These are phyloP conservation scores for Panzeria rudis DNA, from an alignment of 2,888 invertebrate genomes.

Conservation along the genomic window DNA sequence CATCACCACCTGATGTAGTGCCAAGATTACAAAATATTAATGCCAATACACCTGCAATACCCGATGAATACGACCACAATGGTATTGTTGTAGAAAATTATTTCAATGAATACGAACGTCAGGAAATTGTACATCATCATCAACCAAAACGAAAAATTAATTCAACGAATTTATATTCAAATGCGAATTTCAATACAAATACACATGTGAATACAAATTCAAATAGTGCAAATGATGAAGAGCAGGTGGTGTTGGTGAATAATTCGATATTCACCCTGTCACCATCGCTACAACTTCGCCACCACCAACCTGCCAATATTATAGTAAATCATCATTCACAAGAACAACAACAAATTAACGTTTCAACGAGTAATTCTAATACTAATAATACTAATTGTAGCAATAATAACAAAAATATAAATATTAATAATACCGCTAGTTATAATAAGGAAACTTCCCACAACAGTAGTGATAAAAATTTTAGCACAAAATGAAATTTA, in stretches of 20 bases:
- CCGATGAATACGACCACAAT: constrained; percentile 71
- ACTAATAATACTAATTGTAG: constrained; percentile 72
- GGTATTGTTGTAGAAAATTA: constrained; percentile 82
- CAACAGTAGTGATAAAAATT: constrained; percentile 63
- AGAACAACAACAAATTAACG: constrained; percentile 65
- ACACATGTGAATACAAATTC: constrained; percentile 70
- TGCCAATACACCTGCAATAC: constrained; percentile 48
- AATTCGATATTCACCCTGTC: constrained; percentile 51
- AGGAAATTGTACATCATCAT: constrained; percentile 82
- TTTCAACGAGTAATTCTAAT: constrained; percentile 73
- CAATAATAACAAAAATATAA: constrained; percentile 71
- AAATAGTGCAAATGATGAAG: constrained; percentile 20
- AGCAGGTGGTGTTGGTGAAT: constrained; percentile 31
- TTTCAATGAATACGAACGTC: constrained; percentile 83
- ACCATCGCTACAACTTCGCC: constrained; percentile 17
- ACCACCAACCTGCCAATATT: constrained; percentile 17
- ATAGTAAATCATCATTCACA: constrained; percentile 40
- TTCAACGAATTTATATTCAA: constrained; percentile 41
- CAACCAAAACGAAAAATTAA: constrained; percentile 70
- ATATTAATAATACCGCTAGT: constrained; percentile 70
- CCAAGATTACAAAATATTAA: constrained; percentile 80
- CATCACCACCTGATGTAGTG: constrained; percentile 82
- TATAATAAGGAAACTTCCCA: constrained; percentile 53
- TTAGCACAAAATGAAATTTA: constrained; percentile 48
- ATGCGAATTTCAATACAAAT: constrained; percentile 2